phyloP scores from a whole-genome alignment of 1,140 invertebrate species.

The Diabrotica undecimpunctata region DNA sequence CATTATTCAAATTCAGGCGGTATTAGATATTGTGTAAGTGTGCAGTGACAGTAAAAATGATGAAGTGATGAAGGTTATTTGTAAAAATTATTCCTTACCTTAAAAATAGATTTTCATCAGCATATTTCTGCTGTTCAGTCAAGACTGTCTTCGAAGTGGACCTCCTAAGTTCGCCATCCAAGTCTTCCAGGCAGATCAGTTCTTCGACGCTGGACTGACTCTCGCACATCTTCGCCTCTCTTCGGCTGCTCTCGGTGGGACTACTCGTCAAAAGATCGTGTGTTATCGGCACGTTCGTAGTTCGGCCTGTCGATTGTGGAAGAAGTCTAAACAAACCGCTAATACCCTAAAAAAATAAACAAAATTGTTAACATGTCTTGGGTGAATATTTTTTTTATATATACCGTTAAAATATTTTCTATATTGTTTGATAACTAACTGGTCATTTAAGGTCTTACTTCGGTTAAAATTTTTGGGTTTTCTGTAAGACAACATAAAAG shows the following conservation, averaged over 20 bases:
- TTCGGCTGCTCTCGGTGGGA: conserved; percentile 22
- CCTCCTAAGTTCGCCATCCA: conserved; percentile 38
- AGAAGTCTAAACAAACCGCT: conserved; percentile 54
- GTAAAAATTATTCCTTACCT: conserved; percentile 1
- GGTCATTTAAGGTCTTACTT: too few species aligned
- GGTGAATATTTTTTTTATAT: neutral
- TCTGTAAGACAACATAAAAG: too few species aligned
- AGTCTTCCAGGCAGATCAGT: conserved; percentile 42
- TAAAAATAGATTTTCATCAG: conserved; percentile 71
- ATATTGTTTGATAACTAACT: too few species aligned
- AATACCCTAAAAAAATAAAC: conserved; percentile 47
- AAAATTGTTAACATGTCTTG: neutral
- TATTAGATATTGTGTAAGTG: too few species aligned
- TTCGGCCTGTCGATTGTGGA: conserved; percentile 52
- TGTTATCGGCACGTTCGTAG: conserved; percentile 37
- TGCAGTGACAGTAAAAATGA: too few species aligned
- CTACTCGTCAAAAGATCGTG: conserved; percentile 17
- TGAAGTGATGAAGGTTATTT: too few species aligned
- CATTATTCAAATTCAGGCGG: too few species aligned
- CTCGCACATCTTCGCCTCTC: conserved; percentile 28
- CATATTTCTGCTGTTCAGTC: conserved; percentile 59
- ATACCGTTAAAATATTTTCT: too few species aligned
- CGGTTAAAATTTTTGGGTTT: too few species aligned
- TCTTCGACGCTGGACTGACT: conserved; percentile 45
- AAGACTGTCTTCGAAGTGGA: conserved; percentile 39